These are phyloP conservation scores for Sorex araneus DNA, from an alignment of 2,113 vertebrate genomes.

Conservation along the genomic window DNA sequence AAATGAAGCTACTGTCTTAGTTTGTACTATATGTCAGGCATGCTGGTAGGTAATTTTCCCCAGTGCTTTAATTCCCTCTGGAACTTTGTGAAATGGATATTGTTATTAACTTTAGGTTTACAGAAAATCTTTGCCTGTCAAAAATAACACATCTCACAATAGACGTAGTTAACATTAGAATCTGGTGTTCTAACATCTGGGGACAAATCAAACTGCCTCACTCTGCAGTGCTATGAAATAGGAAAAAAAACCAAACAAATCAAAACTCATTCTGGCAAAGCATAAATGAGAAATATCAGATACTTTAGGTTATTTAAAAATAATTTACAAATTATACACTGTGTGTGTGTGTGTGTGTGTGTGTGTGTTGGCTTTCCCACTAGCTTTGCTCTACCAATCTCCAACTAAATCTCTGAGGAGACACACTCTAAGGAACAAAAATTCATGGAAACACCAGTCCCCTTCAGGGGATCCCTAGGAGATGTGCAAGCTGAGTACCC, in stretches of 20 bases:
- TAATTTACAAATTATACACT: background rate
- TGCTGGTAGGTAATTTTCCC: background rate
- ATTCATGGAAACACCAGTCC: too few relatives aligned
- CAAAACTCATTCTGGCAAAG: slow-evolving; percentile 15
- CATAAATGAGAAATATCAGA: background rate
- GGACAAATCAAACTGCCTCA: background rate
- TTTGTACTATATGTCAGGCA: background rate
- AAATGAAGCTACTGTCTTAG: background rate
- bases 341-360: too few relatives aligned
- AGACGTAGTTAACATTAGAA: background rate
- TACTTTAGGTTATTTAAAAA: slow-evolving; percentile 15
- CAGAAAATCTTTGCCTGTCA: background rate
- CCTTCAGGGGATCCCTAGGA: too few relatives aligned
- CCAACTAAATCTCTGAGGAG: too few relatives aligned
- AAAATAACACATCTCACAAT: background rate
- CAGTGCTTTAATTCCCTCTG: background rate
- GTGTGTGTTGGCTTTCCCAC: too few relatives aligned
- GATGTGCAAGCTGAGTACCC: too few relatives aligned
- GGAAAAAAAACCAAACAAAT: background rate
- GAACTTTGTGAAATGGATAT: background rate
- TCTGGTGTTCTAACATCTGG: background rate
- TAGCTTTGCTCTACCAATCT: too few relatives aligned
- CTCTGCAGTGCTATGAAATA: background rate
- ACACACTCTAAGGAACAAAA: too few relatives aligned
- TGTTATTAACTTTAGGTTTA: too few relatives aligned